Conservation (phyloP, 2,113 vertebrate genomes). For the Lepisosteus oculatus region DNA sequence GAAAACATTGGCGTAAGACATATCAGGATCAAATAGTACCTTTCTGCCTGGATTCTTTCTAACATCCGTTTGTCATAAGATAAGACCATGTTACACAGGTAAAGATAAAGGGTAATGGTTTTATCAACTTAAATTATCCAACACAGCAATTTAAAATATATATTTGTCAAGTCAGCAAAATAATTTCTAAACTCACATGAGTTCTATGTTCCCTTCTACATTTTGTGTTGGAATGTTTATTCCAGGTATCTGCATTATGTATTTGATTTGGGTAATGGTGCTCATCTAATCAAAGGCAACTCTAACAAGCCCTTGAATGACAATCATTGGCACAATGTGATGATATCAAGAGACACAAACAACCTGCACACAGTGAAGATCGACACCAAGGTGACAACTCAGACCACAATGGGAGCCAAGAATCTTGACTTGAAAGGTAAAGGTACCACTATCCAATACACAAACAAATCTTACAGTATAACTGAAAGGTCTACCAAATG, state of each 20-base stretch:
- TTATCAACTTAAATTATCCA: no score
- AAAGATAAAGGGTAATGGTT: no score
- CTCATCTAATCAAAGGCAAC: slow-evolving; percentile 95
- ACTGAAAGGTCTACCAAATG: no score
- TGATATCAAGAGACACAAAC: slow-evolving; percentile 94
- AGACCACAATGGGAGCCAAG: slow-evolving; percentile 90
- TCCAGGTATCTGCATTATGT: slow-evolving; percentile 91
- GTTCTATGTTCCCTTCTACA: not conserved
- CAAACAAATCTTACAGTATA: no score
- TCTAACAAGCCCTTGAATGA: slow-evolving; percentile 95
- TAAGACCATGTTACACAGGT: not conserved
- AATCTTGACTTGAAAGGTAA: slow-evolving; percentile 94
- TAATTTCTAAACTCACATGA: not conserved
- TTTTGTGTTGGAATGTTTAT: not conserved
- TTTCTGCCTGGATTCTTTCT: not conserved
- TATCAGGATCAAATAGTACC: not conserved
- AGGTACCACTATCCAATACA: not conserved
- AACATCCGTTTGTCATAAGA: not conserved
- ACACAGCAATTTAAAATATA: no score
- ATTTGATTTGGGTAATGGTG: slow-evolving; percentile 93
- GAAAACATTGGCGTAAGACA: not conserved
- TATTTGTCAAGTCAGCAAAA: no score
- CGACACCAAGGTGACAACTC: slow-evolving; percentile 92
- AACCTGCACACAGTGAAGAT: slow-evolving; percentile 96
- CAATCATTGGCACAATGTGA: slow-evolving; percentile 97